Evolutionary conservation across 2,888 invertebrate genomes (phyloP).

Genomic region (Xanthia togata): DNA sequence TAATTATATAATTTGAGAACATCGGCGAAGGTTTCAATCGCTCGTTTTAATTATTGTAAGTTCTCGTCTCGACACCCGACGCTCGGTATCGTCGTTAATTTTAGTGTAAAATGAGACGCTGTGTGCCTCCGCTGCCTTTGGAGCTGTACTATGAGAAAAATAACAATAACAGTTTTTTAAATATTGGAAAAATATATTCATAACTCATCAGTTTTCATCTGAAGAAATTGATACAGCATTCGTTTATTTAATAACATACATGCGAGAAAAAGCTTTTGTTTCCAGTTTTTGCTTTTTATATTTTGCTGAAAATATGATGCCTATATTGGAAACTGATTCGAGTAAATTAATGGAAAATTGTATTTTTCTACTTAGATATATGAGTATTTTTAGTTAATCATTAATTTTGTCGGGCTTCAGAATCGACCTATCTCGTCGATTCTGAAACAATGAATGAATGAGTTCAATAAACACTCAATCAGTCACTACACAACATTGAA

Average conservation of each 20-base stretch:
- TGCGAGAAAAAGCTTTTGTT: not conserved
- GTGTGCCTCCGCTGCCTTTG: constrained; percentile 69
- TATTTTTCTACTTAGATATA: not conserved
- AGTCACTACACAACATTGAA: constrained; percentile 37
- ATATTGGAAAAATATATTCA: constrained; percentile 27
- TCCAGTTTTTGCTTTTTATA: not conserved
- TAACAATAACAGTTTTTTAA: constrained; percentile 53
- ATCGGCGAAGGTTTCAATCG: constrained; percentile 80
- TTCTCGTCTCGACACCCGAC: constrained; percentile 77
- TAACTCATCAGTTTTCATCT: constrained; percentile 27
- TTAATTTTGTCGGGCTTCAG: not conserved
- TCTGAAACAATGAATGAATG: not conserved
- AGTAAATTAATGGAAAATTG: not conserved
- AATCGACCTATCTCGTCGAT: not conserved
- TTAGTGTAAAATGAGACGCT: constrained; percentile 77
- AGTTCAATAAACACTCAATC: constrained; percentile 31
- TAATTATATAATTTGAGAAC: constrained; percentile 84
- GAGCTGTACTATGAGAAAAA: constrained; percentile 64
- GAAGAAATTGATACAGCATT: constrained; percentile 17
- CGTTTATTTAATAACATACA: constrained; percentile 18
- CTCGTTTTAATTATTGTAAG: constrained; percentile 83
- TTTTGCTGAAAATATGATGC: constrained; percentile 6
- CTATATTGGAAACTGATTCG: constrained; percentile 1
- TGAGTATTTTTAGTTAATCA: not conserved
- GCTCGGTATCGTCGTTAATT: constrained; percentile 80